Base-by-base conservation (phyloP, 2,888 invertebrate genomes). In the Sarcophaga variegata region DNA sequence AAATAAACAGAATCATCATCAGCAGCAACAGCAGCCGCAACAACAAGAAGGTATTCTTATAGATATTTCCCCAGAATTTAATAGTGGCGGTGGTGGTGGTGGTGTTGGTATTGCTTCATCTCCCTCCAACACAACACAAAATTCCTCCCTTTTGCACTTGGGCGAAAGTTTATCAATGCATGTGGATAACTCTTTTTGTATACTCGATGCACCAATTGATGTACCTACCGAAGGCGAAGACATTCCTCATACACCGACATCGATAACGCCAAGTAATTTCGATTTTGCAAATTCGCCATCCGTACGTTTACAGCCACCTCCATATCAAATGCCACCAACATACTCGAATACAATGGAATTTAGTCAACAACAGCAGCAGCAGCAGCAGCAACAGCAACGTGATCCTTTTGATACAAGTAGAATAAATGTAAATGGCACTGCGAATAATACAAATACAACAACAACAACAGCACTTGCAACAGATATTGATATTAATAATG, bases 141-240 rank as follows among this genome's bases (percentile, higher is more conserved):
- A 78, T 6, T 80, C 87, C 5, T 80, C 88, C 63, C 79, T 54
- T 54, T 54, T 80, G 54, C 87, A 87, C 69, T 49, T 77, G 2
- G 89, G 89, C 76, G 92, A 90, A 85, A 92, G 88, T 88, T 90
- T 87, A 88, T 92, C 90, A 83, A 91, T 89, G 79, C 92, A 92
- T 77, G 88, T 90, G 76, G 92, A 93, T 81, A 93, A 90, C 80
- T 90, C 92, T 1, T 92, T 93, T 85, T 96, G 96, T 20, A 93
- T 97, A 88, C 93, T 97, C 0, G 97, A 97, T 91, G 96, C 96
- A 89, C 96, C 97, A 0, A 96, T 96, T 77, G 96, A 96, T 92
- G 95, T 96, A 69, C 96, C 96, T 79, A 94, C 94, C 0, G 92
- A 91, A 60, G 90, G 89, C 11, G 91, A 90, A 12, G 67, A 10